Percentiles rank a stretch among this genome's conserved stretches.
Conservation (phyloP, 2,888 invertebrate species). For the Plusia festucae region DNA sequence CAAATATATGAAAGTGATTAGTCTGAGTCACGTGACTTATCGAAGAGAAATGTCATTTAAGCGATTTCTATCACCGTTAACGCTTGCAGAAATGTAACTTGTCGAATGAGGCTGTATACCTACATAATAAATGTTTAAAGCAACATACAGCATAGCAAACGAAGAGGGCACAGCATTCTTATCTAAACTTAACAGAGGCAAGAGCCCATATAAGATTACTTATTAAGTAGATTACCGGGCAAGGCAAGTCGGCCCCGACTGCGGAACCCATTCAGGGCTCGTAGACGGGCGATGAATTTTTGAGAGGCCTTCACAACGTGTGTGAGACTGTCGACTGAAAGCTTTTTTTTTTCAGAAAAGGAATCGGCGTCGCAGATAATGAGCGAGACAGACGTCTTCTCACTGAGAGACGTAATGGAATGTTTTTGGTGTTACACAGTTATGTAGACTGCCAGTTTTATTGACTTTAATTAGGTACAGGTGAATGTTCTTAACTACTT, state of each 20-base stretch:
- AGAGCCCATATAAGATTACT: slow-evolving; percentile 75
- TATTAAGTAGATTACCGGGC: slow-evolving; percentile 84
- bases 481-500: background rate
- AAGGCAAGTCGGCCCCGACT: slow-evolving; percentile 69
- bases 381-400: slow-evolving; percentile 66
- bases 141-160: slow-evolving; percentile 32
- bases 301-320: slow-evolving; percentile 84
- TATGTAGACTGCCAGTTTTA: slow-evolving; percentile 32
- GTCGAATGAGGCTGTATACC: too few relatives aligned
- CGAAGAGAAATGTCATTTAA: too few relatives aligned
- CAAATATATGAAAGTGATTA: too few relatives aligned
- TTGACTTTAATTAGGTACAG: slow-evolving; percentile 11
- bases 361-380: slow-evolving; percentile 81
- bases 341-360: slow-evolving; percentile 78
- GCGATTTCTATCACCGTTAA: too few relatives aligned
- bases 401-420: slow-evolving; percentile 50
- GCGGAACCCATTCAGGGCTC: slow-evolving; percentile 77
- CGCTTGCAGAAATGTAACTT: too few relatives aligned
- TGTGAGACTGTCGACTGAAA: slow-evolving; percentile 76
- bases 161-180: slow-evolving; percentile 59
- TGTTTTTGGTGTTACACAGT: slow-evolving; percentile 51
- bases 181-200: slow-evolving; percentile 63
- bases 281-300: slow-evolving; percentile 89
- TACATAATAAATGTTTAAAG: slow-evolving; percentile 15
- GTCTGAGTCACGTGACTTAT: too few relatives aligned